A percentile compares a stretch with the other conserved stretches of the same genome.
These are phyloP conservation scores for Drosophila ogumai DNA, from an alignment of 1,140 invertebrate species.

Conservation along the genomic window DNA sequence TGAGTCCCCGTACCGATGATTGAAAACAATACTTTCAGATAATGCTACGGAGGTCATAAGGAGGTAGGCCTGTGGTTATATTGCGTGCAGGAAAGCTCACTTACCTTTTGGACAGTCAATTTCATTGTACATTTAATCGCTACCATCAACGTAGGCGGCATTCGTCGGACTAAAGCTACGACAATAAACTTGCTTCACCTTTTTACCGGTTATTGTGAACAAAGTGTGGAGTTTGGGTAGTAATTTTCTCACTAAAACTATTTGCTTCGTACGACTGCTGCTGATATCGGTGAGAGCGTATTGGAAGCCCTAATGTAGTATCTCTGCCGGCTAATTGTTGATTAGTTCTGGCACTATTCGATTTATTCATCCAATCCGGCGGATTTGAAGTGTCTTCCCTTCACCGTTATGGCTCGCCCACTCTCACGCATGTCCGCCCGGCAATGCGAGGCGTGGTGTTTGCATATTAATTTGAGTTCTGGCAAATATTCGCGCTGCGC, in stretches of 20 bases:
- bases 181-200: neutral
- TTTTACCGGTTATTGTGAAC: neutral
- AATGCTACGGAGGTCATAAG: too few species aligned
- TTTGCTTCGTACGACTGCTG: neutral
- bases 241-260: neutral
- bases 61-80: neutral
- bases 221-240: neutral
- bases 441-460: constrained; percentile 9
- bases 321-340: neutral
- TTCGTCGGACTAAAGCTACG: constrained; percentile 4
- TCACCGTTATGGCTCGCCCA: neutral
- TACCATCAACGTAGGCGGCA: constrained; percentile 12
- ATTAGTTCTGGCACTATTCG: constrained; percentile 19
- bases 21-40: neutral
- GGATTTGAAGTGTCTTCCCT: constrained; percentile 3
- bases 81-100: constrained; percentile 7
- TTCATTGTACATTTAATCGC: constrained; percentile 84
- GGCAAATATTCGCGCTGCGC: constrained; percentile 35
- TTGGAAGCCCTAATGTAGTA: neutral
- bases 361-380: constrained; percentile 1
- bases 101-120: constrained; percentile 84
- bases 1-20: constrained; percentile 7
- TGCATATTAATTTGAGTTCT: constrained; percentile 33
- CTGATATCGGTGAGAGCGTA: neutral
- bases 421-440: neutral